Conservation (phyloP, 1,140 invertebrate species). For the Carcinoscorpius rotundicauda region DNA sequence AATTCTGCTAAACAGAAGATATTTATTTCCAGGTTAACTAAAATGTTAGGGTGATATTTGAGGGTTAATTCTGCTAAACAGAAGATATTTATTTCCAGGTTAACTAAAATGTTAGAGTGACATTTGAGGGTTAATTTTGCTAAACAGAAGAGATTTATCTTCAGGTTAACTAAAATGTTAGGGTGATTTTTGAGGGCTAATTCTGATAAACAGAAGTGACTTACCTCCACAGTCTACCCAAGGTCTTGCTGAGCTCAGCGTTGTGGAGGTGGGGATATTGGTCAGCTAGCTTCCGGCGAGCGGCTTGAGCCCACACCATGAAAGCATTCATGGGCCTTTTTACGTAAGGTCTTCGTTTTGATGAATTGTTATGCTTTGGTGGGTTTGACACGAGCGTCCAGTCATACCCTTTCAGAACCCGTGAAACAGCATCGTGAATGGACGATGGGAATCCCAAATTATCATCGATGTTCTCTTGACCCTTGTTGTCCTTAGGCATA, state of each 20-base stretch:
- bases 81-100: no score
- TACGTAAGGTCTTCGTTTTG: constrained; percentile 54
- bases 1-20: no score
- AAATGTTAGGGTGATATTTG: no score
- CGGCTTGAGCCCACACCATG: constrained; percentile 92
- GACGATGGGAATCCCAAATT: constrained; percentile 6
- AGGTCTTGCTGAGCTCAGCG: constrained; percentile 80
- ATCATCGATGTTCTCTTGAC: no score
- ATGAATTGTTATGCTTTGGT: constrained; percentile 27
- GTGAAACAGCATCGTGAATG: constrained; percentile 32
- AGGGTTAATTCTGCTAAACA: no score
- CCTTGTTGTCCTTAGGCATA: no score
- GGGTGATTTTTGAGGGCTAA: no score
- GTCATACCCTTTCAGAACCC: constrained; percentile 54
- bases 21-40: no score
- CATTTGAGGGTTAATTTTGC: no score
- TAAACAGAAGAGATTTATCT: no score
- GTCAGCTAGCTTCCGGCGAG: constrained; percentile 67
- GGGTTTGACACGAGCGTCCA: constrained; percentile 64
- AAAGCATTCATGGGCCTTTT: constrained; percentile 92
- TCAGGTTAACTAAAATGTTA: no score
- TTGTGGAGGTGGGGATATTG: constrained; percentile 88
- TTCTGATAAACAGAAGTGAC: constrained; percentile 1
- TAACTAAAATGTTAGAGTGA: no score
- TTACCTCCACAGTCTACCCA: constrained; percentile 85